phyloP scores from a whole-genome alignment of 2,888 invertebrate species.

The Lottia scabra region DNA sequence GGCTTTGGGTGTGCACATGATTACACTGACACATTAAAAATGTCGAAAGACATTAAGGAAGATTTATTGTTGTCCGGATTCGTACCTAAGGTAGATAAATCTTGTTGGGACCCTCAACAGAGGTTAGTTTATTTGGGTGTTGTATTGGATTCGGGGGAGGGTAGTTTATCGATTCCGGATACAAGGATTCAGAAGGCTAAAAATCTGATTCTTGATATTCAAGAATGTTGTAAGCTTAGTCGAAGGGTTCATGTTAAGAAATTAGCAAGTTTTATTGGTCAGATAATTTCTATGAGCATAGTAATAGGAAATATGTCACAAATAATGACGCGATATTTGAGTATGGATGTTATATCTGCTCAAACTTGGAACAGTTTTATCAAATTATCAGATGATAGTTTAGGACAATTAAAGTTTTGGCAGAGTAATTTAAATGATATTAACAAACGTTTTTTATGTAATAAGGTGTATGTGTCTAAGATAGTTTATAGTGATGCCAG shows the following conservation, averaged over 20 bases:
- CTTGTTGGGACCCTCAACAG: conserved; percentile 19
- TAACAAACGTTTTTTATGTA: conserved; percentile 8
- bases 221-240: neutral
- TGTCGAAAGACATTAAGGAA: neutral
- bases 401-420: conserved; percentile 19
- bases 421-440: conserved; percentile 4
- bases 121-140: conserved; percentile 19
- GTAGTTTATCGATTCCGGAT: conserved; percentile 15
- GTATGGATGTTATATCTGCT: conserved; percentile 15
- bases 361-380: no score
- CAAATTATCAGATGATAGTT: neutral
- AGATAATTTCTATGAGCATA: conserved; percentile 33
- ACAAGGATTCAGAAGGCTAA: conserved; percentile 11
- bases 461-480: conserved; percentile 4
- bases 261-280: conserved; percentile 33
- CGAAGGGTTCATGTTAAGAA: conserved; percentile 17
- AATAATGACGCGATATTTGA: conserved; percentile 34
- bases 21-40: neutral
- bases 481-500: conserved; percentile 21
- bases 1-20: conserved; percentile 19
- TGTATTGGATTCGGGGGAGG: conserved; percentile 15
- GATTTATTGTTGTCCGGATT: conserved; percentile 23
- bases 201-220: conserved; percentile 9
- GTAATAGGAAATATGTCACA: conserved; percentile 33
- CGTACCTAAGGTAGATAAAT: conserved; percentile 17